Evolutionary conservation across 2,888 invertebrate genomes (phyloP), one percentile per base, ranked within the genome.

Genomic region (Patella caerulea): DNA sequence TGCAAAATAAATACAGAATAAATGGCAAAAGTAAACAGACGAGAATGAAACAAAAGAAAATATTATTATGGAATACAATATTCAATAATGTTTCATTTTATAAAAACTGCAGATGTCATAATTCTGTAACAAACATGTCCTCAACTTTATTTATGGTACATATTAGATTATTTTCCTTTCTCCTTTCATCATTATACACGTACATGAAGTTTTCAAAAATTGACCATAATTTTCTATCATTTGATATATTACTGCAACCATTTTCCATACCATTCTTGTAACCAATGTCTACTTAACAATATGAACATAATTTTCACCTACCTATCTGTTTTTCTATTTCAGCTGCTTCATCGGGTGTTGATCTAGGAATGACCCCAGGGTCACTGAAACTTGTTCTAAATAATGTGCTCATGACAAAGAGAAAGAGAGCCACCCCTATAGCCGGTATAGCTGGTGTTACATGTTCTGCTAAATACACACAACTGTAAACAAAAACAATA

Each of bases 391-490:
- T 96, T 82, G 97, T 97, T 88, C 96, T 94, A 92, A 99, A 94
- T 92, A 99, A 94, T 90, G 97, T 96, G 87, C 96, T 95, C 95
- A 99, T 95, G 88, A 98, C 98, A 92, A 97, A 96, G 90, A 96
- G 93, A 93, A 96, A 96, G 87, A 99, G 93, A 87, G 97, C 94
- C 83, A 94, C 97, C 89, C 97, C 98, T 86, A 96, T 95, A 81
- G 96, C 95, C 83, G 99, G 99, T 93, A 99, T 96, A 79, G 96
- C 96, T 88, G 96, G 94, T 86, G 97, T 96, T 90, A 99, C 95
- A 91, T 95, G 94, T 91, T 94, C 93, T 84, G 97, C 96, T 91
- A 99, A 94, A 93, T 95, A 98, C 80, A 97, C 97, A 92, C 97
- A 97, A 93, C 97, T 97, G 93, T 70, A 91, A 88, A 73, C 72